These are phyloP conservation scores for Rhabditoides inermis DNA, from an alignment of 2,888 invertebrate genomes.

Conservation along the genomic window DNA sequence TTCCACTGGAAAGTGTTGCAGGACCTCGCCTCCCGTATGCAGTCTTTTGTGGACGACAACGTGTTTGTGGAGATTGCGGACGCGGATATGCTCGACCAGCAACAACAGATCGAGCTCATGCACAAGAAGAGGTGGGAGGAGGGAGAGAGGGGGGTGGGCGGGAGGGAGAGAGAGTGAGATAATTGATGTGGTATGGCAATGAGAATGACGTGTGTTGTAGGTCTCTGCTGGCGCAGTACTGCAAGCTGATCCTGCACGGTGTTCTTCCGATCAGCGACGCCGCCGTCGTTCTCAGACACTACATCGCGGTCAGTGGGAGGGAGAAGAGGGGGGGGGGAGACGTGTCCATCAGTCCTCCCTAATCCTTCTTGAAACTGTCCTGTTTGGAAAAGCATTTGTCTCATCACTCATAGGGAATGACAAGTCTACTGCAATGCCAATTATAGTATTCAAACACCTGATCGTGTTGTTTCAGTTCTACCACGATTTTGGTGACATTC, in stretches of 20 bases:
- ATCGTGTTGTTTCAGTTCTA: constrained; percentile 69
- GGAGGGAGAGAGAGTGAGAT: background rate
- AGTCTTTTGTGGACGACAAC: constrained; percentile 39
- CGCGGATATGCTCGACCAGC: constrained; percentile 15
- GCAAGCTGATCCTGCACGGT: constrained; percentile 94
- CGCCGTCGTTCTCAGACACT: constrained; percentile 90
- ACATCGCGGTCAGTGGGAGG: constrained; percentile 78
- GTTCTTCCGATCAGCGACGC: constrained; percentile 81
- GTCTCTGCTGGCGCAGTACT: constrained; percentile 89
- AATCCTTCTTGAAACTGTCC: too few species aligned
- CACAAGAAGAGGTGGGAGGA: constrained; percentile 8
- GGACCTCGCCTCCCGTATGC: constrained; percentile 22
- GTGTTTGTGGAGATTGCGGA: constrained; percentile 31
- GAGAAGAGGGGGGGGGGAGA: too few species aligned
- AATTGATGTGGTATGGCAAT: too few species aligned
- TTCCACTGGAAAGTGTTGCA: too few species aligned
- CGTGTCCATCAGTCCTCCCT: too few species aligned
- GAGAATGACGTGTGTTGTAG: constrained; percentile 54
- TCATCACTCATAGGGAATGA: too few species aligned
- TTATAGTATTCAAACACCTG: too few species aligned
- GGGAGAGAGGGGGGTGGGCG: background rate
- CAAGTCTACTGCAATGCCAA: too few species aligned
- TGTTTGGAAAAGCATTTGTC: too few species aligned
- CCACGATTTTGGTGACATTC: constrained; percentile 95
- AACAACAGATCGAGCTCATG: constrained; percentile 22